phyloP scores from a whole-genome alignment of 1,140 invertebrate genomes.

The Polyergus mexicanus region DNA sequence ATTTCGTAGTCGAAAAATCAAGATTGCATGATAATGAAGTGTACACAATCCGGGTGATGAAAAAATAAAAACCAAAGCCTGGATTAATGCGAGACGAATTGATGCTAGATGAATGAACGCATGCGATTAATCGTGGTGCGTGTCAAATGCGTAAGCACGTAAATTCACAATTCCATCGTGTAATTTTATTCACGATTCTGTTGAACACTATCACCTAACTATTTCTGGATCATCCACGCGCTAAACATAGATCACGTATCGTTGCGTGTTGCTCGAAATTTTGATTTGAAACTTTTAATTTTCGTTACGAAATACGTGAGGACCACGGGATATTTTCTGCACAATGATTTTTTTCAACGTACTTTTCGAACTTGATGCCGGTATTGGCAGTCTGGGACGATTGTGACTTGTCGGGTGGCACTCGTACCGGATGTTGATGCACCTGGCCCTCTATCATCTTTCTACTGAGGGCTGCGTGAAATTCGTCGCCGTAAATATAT shows the following conservation, averaged over 20 bases:
- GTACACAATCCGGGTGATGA: not conserved
- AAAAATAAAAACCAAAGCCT: not conserved
- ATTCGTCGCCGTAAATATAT: slow-evolving; percentile 68
- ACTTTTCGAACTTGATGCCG: slow-evolving; percentile 79
- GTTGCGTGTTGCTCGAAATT: not conserved
- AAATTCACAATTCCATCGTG: not conserved
- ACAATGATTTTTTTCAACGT: slow-evolving; percentile 55
- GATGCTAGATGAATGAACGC: slow-evolving; percentile 25
- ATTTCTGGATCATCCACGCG: not conserved
- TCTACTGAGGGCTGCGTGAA: slow-evolving; percentile 75
- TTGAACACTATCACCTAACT: not conserved
- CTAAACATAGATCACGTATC: not conserved
- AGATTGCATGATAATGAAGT: not conserved
- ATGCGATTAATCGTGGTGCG: not conserved
- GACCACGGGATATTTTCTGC: not conserved
- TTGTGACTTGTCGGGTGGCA: slow-evolving; percentile 70
- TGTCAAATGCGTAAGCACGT: not conserved
- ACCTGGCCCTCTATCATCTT: slow-evolving; percentile 82
- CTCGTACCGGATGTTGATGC: slow-evolving; percentile 76
- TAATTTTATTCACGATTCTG: slow-evolving; percentile 2
- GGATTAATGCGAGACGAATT: not conserved
- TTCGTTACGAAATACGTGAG: not conserved
- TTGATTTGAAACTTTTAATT: not conserved
- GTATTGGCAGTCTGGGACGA: slow-evolving; percentile 58
- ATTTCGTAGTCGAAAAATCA: not conserved